Conservation (phyloP, 2,113 vertebrate genomes). For the Rhizomys pruinosus region DNA sequence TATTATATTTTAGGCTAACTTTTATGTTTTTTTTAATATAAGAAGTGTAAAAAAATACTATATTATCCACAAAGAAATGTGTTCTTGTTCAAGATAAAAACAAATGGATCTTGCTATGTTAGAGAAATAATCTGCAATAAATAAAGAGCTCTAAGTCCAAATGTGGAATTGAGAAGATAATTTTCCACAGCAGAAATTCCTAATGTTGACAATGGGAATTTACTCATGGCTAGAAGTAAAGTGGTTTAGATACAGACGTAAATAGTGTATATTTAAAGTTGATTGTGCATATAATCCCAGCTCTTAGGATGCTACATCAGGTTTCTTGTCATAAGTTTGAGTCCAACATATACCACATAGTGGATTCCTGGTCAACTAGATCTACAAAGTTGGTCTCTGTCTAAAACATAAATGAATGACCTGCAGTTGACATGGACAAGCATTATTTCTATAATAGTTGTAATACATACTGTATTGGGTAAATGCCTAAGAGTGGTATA, state of each 20-base stretch:
- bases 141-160: too few relatives aligned
- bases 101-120: not conserved
- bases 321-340: too few relatives aligned
- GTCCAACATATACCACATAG: not conserved
- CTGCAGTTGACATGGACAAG: not conserved
- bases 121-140: not conserved
- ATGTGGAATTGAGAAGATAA: too few relatives aligned
- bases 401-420: not conserved
- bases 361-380: not conserved
- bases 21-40: not conserved
- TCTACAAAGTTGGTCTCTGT: not conserved
- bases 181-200: too few relatives aligned
- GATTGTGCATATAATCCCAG: too few relatives aligned
- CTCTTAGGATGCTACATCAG: too few relatives aligned
- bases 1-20: not conserved
- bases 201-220: too few relatives aligned
- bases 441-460: not conserved
- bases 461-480: too few relatives aligned
- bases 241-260: too few relatives aligned
- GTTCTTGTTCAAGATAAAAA: conserved; percentile 8
- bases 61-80: not conserved
- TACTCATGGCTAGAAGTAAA: too few relatives aligned
- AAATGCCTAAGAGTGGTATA: not conserved
- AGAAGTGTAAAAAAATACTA: not conserved
- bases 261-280: too few relatives aligned